Evolutionary conservation across 2,113 vertebrate genomes (phyloP).

Genomic region (Morone saxatilis): DNA sequence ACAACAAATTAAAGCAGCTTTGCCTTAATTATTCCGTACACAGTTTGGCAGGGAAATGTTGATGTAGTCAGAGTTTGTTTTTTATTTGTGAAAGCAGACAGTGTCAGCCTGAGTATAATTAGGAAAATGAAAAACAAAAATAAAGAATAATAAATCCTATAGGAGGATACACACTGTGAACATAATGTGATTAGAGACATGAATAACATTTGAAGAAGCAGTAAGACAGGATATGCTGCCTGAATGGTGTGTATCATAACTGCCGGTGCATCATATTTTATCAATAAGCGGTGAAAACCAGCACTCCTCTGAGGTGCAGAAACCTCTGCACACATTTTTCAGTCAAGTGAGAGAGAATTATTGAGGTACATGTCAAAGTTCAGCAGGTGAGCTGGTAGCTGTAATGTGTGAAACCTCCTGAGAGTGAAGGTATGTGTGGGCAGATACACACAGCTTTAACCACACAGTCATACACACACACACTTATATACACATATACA

Average conservation of each 20-base stretch:
- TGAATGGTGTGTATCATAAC: background rate
- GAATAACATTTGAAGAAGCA: background rate
- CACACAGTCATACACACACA: background rate
- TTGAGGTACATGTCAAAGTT: constrained; percentile 5
- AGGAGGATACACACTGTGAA: background rate
- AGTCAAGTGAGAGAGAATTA: background rate
- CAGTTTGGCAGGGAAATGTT: constrained; percentile 3
- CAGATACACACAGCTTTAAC: background rate
- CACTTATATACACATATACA: background rate
- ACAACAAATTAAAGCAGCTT: background rate
- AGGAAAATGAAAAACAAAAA: background rate
- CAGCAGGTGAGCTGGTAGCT: constrained; percentile 22
- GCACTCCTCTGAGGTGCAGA: background rate
- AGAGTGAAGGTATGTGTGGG: constrained; percentile 10
- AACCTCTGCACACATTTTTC: background rate
- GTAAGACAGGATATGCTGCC: background rate
- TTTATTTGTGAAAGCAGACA: background rate
- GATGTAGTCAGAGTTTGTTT: background rate
- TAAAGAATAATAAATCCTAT: background rate
- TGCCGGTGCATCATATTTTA: background rate
- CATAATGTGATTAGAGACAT: background rate
- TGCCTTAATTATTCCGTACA: background rate
- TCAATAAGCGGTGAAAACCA: constrained; percentile 10
- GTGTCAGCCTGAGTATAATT: background rate
- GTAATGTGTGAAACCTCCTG: constrained; percentile 22